phyloP scores from a whole-genome alignment of 2,797 vertebrate species.

The Chelonia mydas region DNA sequence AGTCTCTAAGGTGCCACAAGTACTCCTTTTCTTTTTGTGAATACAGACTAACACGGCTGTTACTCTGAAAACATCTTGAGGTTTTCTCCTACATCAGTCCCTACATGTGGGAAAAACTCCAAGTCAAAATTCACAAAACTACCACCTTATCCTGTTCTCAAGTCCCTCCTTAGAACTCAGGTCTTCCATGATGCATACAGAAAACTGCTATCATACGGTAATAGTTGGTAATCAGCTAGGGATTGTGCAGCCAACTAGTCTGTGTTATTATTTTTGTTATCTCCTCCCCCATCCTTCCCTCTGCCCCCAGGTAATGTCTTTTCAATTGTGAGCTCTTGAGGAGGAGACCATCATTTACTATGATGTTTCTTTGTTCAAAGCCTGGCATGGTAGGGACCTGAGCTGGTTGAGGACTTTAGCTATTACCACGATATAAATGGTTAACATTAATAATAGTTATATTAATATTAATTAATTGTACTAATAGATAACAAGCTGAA shows the following conservation, averaged over 20 bases:
- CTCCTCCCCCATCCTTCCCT: background rate
- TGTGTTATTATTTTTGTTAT: background rate
- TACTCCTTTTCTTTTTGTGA: no score
- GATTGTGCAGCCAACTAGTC: background rate
- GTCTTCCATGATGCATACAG: background rate
- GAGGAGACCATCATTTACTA: background rate
- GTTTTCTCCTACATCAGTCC: background rate
- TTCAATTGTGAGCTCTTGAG: background rate
- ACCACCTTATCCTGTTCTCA: background rate
- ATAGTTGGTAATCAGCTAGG: background rate
- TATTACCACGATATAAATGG: background rate
- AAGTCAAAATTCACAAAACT: background rate
- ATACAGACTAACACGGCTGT: no score
- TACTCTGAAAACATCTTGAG: background rate
- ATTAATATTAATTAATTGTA: background rate
- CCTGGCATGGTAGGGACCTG: background rate
- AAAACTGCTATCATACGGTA: background rate
- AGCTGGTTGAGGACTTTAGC: background rate
- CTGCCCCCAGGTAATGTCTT: background rate
- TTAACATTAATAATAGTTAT: background rate
- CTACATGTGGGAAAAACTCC: background rate
- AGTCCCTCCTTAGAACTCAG: background rate
- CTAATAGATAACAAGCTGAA: background rate
- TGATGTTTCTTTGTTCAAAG: rapidly evolving
- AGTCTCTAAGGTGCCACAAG: no score